A percentile compares a stretch with the other conserved stretches of the same genome.
Conservation (phyloP, 2,888 invertebrate genomes). For the Operophtera brumata region DNA sequence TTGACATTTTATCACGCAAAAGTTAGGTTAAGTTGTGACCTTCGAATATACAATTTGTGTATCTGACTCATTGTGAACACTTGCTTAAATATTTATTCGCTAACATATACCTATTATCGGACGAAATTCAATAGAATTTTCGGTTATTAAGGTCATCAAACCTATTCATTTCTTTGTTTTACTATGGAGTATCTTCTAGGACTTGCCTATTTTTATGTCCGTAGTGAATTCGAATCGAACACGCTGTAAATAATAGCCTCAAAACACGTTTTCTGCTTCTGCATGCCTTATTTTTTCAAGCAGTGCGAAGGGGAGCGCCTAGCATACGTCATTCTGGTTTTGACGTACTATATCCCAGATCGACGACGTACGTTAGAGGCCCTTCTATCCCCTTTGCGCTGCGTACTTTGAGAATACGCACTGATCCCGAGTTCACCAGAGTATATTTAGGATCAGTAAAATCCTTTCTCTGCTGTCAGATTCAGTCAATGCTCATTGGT, state of each 20-base stretch:
- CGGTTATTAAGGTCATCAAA: conserved; percentile 6
- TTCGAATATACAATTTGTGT: not conserved
- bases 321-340: too few species aligned
- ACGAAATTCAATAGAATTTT: conserved; percentile 7
- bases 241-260: not conserved
- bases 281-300: conserved; percentile 4
- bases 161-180: conserved; percentile 11
- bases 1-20: not conserved
- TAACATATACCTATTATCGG: not conserved
- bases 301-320: not conserved
- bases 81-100: conserved; percentile 17
- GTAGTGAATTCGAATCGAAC: not conserved
- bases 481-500: too few species aligned
- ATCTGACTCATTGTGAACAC: conserved; percentile 9
- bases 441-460: too few species aligned
- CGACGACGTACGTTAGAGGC: too few species aligned
- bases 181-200: not conserved
- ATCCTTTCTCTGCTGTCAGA: too few species aligned
- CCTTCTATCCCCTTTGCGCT: too few species aligned
- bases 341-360: too few species aligned
- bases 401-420: too few species aligned
- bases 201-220: not conserved
- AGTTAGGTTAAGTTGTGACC: not conserved
- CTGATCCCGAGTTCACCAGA: too few species aligned
- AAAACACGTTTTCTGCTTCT: conserved; percentile 9